Evolutionary conservation across 2,113 vertebrate species (phyloP).

Genomic region (Antigone vipio): DNA sequence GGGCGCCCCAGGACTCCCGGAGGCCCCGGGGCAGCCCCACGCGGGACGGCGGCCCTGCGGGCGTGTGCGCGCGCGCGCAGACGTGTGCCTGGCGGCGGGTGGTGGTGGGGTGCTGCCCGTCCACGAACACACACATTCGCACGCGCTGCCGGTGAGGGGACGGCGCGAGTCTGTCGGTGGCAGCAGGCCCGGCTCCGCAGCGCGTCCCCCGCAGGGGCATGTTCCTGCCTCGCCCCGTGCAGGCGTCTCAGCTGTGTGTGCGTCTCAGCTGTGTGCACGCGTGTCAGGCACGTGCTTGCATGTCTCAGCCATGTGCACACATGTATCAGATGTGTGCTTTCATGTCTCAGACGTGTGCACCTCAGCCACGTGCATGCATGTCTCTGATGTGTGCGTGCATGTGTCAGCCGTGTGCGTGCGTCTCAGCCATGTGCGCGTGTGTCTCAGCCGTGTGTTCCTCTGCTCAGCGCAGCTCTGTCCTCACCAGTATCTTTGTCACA

Average conservation of each 20-base stretch:
- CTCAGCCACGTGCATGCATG: neutral
- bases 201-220: neutral
- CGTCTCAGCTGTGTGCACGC: no score
- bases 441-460: neutral
- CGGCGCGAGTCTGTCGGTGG: neutral
- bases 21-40: neutral
- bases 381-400: neutral
- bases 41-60: neutral
- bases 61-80: neutral
- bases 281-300: accelerated
- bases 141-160: neutral
- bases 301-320: neutral
- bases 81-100: neutral
- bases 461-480: neutral
- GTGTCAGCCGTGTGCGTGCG: neutral
- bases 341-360: neutral
- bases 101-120: neutral
- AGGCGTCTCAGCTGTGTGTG: no score
- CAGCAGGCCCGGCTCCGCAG: no score
- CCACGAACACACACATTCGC: neutral
- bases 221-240: neutral
- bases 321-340: accelerated
- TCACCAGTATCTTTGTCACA: conserved; percentile 1
- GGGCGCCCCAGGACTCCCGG: neutral
- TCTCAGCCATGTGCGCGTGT: neutral